Percentiles rank a stretch among this genome's conserved stretches.
phyloP scores from a whole-genome alignment of 2,797 vertebrate species.

The Dromococcyx pavoninus region DNA sequence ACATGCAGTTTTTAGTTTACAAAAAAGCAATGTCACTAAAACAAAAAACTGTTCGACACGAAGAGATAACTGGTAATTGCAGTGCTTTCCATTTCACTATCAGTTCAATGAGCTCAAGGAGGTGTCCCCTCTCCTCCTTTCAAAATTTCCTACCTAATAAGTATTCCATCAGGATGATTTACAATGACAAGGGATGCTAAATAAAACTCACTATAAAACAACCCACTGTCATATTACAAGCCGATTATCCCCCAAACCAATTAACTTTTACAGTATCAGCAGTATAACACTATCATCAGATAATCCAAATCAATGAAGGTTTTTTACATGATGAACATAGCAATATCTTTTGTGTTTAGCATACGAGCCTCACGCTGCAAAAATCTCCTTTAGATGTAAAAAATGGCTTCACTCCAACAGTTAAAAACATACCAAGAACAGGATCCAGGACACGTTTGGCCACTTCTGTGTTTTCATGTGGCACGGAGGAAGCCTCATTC shows the following conservation, averaged over 20 bases:
- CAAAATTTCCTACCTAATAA: background rate
- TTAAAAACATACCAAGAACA: slow-evolving; percentile 80
- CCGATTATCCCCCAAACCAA: background rate
- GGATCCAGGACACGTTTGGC: slow-evolving; percentile 80
- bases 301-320: background rate
- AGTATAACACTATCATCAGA: background rate
- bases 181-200: background rate
- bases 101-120: background rate
- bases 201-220: background rate
- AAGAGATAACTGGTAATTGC: background rate
- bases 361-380: background rate
- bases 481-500: background rate
- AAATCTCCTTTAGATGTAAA: background rate
- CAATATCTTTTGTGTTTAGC: background rate
- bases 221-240: background rate
- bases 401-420: background rate
- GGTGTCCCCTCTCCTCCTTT: background rate
- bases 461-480: slow-evolving; percentile 57
- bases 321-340: background rate
- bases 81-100: background rate
- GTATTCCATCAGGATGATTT: background rate
- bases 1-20: background rate
- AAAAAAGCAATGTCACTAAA: background rate
- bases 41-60: background rate
- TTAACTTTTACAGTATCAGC: background rate